phyloP scores from a whole-genome alignment of 2,888 invertebrate species.

The Strigamia transsilvanica region DNA sequence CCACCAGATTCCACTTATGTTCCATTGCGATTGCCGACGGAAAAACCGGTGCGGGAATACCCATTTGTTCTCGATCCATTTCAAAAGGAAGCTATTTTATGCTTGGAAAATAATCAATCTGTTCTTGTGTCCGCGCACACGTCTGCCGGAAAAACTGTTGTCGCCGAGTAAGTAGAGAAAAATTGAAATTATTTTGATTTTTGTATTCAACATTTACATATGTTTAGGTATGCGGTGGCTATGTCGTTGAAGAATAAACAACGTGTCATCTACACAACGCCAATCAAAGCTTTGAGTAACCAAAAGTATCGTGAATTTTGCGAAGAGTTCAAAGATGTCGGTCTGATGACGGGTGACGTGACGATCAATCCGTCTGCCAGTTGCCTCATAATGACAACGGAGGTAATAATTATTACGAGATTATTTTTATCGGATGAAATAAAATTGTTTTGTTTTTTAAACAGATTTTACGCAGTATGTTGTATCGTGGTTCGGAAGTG shows the following conservation, averaged over 20 bases:
- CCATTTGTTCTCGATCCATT: constrained; percentile 96
- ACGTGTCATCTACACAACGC: constrained; percentile 98
- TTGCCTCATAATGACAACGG: constrained; percentile 99
- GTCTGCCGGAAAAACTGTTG: constrained; percentile 98
- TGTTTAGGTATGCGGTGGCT: constrained; percentile 77
- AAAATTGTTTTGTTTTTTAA: background rate
- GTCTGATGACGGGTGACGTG: constrained; percentile 97
- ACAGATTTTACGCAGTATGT: constrained; percentile 95
- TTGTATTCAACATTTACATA: no score
- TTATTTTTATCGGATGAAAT: no score
- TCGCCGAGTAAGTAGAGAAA: constrained; percentile 87
- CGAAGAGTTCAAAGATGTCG: constrained; percentile 97
- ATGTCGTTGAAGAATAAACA: constrained; percentile 92
- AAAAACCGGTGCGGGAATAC: constrained; percentile 88
- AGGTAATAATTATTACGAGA: constrained; percentile 69
- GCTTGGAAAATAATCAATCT: no score
- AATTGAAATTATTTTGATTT: no score
- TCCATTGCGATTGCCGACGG: constrained; percentile 69
- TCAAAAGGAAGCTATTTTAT: constrained; percentile 94
- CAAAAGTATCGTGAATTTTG: constrained; percentile 98
- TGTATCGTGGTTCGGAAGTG: constrained; percentile 97
- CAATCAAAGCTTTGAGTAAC: constrained; percentile 98
- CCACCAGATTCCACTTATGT: constrained; percentile 86
- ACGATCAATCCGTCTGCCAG: constrained; percentile 98
- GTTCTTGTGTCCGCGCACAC: no score